phyloP scores from a whole-genome alignment of 2,113 vertebrate genomes.

The Lepidothrix coronata region DNA sequence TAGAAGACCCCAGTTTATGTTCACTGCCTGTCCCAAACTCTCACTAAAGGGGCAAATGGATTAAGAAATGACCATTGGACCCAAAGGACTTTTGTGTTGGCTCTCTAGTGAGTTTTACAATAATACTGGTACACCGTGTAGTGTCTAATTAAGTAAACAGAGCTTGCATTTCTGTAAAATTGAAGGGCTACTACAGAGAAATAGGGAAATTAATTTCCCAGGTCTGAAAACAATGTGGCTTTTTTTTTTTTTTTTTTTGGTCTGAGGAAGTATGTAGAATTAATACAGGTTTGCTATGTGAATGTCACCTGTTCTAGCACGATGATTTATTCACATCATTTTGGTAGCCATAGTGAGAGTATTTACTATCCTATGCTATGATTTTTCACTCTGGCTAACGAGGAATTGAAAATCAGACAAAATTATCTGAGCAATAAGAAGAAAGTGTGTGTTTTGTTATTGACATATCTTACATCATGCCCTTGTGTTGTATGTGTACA shows the following conservation, averaged over 20 bases:
- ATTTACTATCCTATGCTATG: not conserved
- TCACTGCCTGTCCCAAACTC: not conserved
- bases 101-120: not conserved
- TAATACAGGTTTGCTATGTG: not conserved
- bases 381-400: not conserved
- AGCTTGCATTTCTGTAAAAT: not conserved
- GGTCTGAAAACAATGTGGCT: not conserved
- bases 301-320: not conserved
- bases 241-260: not conserved
- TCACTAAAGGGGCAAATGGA: not conserved
- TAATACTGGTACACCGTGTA: not conserved
- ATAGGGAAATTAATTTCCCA: not conserved
- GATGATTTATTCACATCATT: not conserved
- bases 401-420: not conserved
- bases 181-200: not conserved
- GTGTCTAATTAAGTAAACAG: not conserved
- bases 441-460: not conserved
- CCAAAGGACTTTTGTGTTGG: not conserved
- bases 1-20: not conserved
- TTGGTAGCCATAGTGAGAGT: not conserved
- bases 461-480: not conserved
- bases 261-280: not conserved
- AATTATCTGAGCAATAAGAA: not conserved
- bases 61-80: not conserved
- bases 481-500: not conserved